Conservation (phyloP, 2,888 invertebrate species). For the Acholoe squamosa region DNA sequence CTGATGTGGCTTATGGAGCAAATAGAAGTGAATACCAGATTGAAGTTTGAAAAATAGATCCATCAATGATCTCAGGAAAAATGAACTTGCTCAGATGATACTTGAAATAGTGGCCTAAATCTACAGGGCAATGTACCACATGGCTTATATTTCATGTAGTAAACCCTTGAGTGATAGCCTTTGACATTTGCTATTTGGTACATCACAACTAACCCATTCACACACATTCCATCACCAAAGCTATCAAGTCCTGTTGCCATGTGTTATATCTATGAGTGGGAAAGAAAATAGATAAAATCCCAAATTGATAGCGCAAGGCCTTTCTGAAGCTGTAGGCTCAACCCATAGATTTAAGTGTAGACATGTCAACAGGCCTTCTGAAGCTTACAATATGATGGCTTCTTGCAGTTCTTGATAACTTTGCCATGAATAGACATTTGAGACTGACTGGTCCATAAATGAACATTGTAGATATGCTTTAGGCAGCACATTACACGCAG, state of each 20-base stretch:
- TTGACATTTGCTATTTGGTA: conserved; percentile 9
- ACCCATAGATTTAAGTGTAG: too few relatives aligned
- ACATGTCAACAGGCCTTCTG: too few relatives aligned
- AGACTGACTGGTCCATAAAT: too few relatives aligned
- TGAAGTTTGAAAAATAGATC: not conserved
- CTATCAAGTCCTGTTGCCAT: not conserved
- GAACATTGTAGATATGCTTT: too few relatives aligned
- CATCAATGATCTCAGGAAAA: not conserved
- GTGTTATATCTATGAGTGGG: not conserved
- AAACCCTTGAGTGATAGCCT: too few relatives aligned
- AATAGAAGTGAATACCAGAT: not conserved
- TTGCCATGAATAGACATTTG: too few relatives aligned
- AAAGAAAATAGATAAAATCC: too few relatives aligned
- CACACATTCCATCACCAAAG: not conserved
- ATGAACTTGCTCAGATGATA: not conserved
- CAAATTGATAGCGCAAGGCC: too few relatives aligned
- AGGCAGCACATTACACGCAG: too few relatives aligned
- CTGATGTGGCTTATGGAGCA: not conserved
- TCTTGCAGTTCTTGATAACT: too few relatives aligned
- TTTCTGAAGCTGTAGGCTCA: too few relatives aligned
- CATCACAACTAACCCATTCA: not conserved
- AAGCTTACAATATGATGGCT: too few relatives aligned
- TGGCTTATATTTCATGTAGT: not conserved
- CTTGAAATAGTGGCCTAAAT: not conserved
- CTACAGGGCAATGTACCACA: not conserved